Evolutionary conservation across 2,797 vertebrate genomes (phyloP), one percentile per base, ranked within the genome.

Genomic region (Labroides dimidiatus): DNA sequence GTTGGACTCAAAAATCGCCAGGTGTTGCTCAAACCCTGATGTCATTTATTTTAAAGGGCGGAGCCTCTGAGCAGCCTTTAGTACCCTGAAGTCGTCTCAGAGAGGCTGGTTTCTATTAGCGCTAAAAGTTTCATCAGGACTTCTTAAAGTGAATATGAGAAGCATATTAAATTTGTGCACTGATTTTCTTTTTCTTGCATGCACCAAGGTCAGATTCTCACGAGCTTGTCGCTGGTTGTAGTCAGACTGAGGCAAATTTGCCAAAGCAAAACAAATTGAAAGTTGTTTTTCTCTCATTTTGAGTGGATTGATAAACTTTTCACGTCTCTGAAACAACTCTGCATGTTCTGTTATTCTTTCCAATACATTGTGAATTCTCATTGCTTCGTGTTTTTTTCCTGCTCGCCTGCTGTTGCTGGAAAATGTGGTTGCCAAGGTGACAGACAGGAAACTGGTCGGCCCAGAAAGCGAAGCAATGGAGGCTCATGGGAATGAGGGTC

Each of bases 341-440:
- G 80, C 86, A 86, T 83, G 75, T 69, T 77, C 77, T 48, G 15
- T 42, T 41, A 66, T 30, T 15, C 21, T 57, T 59, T 69, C 45
- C 49, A 30, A 27, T 73, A 58, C 76, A 71, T 80, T 54, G 64
- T 80, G 74, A 77, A 72, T 72, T 79, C 47, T 69, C 63, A 64
- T 74, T 33, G 63, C 84, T 77, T 75, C 15, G 54, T 88, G 68
- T 70, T 80, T 70, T 81, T 51, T 75, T 66, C n/a, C 51, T 72
- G 72, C 56, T 57, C 57, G 74, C 51, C 67, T 80, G 64, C 69
- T 72, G 58, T 6, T 27, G 30, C 55, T 71, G 72, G 57, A 78
- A 80, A 72, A 60, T 63, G 58, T 45, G 61, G 84, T 89, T 90
- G 69, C 82, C 82, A 86, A 24, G 84, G 86, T 82, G 88, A 91